Base-by-base conservation (phyloP, 2,113 vertebrate genomes). In the Hepsetus odoe region DNA sequence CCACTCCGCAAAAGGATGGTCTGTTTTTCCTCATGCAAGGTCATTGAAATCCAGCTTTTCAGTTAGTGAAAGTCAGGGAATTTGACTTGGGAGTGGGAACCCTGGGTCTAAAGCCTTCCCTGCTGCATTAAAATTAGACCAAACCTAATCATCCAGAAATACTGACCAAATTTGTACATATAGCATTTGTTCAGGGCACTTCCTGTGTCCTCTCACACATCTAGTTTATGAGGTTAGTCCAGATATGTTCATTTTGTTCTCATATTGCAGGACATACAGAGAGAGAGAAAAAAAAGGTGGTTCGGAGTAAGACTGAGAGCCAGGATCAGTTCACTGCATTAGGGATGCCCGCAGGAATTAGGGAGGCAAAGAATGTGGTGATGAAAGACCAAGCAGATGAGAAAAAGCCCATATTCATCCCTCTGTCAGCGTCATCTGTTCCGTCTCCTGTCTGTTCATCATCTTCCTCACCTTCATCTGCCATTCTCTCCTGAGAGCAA, bases 381-480 rank as follows among this genome's bases (percentile, higher is more conserved):
- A 99, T 92, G 82, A 98, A 99, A 0, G 96, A 96, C 97, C 97
- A 98, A 0, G 96, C 95, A 67, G 97, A 96, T 35, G 96, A 95
- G 87, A 98, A 89, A 84, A 98, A 92, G 61, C 96, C 96, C 7
- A 94, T 88, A 65, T 95, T 91, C 0, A 92, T 93, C 33, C 81
- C 81, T 7, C 86, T 88, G 77, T 90, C 91, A 5, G 86, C 88
- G 33, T 94, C 95, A 42, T 85, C 91, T 3, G 85, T 86, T 68
- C 96, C 95, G 85, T 96, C 95, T 46, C 93, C 94, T 0, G 88
- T 94, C 59, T 97, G 95, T 4, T 84, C 90, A 0, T 90, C 91
- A 1, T 96, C 92, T 0, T 91, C 95, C 1, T 95, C 90, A 24
- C 93, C 95, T 0, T 98, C 97, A 8, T 98, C 97, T 90, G 94